phyloP scores from a whole-genome alignment of 2,113 vertebrate genomes.

The Arizona elegans region DNA sequence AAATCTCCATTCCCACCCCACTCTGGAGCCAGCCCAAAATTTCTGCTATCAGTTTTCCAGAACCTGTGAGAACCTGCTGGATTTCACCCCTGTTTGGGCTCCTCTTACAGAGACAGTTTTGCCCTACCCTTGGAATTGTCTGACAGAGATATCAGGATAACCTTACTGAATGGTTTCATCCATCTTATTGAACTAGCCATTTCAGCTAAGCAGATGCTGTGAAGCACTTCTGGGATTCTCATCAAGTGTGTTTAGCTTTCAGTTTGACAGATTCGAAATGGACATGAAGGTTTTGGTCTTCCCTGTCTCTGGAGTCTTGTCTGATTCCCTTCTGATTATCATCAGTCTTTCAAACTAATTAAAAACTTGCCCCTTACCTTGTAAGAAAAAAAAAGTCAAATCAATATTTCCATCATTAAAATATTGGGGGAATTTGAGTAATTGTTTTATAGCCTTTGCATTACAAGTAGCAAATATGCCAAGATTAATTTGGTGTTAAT shows the following conservation, averaged over 20 bases:
- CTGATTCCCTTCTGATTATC: constrained; percentile 10
- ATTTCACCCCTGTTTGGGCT: no score
- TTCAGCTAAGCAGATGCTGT: constrained; percentile 28
- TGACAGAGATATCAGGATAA: constrained; percentile 22
- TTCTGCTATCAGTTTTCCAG: no score
- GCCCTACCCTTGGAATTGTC: background rate
- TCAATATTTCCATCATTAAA: constrained; percentile 28
- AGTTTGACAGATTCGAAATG: constrained; percentile 3
- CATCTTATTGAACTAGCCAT: constrained; percentile 14
- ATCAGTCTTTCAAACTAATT: constrained; percentile 4
- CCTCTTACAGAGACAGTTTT: constrained; percentile 12
- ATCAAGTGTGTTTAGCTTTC: constrained; percentile 30
- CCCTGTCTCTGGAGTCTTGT: background rate
- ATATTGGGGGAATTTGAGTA: constrained; percentile 46
- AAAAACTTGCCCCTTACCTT: background rate
- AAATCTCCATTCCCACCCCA: no score
- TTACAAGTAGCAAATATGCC: constrained; percentile 70
- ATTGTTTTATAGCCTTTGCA: constrained; percentile 65
- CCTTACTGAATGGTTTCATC: constrained; percentile 22
- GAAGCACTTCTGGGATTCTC: constrained; percentile 8
- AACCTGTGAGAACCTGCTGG: no score
- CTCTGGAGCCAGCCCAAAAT: no score
- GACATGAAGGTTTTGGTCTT: constrained; percentile 11
- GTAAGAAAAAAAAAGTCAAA: background rate
- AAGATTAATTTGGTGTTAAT: constrained; percentile 72